A percentile compares a stretch with the other conserved stretches of the same genome.
Conservation (phyloP, 1,140 invertebrate genomes). For the Trichonephila clavipes region DNA sequence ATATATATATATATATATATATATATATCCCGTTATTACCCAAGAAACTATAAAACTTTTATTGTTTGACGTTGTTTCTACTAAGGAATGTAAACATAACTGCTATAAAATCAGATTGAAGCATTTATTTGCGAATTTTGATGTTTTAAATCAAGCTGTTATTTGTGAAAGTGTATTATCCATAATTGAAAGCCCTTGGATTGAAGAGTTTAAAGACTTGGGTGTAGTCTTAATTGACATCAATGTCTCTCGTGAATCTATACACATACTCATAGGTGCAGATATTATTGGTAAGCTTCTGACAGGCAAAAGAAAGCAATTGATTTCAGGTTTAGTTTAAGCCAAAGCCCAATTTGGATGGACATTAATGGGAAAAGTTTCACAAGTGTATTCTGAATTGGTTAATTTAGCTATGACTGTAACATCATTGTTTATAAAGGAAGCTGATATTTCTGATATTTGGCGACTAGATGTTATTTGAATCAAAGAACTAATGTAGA, state of each 20-base stretch:
- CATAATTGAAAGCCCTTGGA: not conserved
- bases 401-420: not conserved
- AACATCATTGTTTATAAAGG: not conserved
- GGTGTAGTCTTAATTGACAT: not conserved
- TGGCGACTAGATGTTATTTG: not conserved
- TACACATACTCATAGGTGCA: not conserved
- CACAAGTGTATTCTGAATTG: not conserved
- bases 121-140: too few relatives aligned
- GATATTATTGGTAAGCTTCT: not conserved
- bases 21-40: too few relatives aligned
- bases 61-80: too few relatives aligned
- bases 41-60: too few relatives aligned
- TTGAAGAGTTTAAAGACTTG: not conserved
- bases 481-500: slow-evolving; percentile 1
- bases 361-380: not conserved
- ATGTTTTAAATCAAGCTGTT: too few relatives aligned
- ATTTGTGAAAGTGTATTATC: not conserved
- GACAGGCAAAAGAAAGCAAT: not conserved
- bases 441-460: not conserved
- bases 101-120: too few relatives aligned
- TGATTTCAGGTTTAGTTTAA: not conserved
- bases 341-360: slow-evolving; percentile 13
- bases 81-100: too few relatives aligned
- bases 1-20: too few relatives aligned
- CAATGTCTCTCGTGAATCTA: not conserved